Evolutionary conservation across 2,888 invertebrate species (phyloP).

Genomic region (Pardosa pseudoannulata): DNA sequence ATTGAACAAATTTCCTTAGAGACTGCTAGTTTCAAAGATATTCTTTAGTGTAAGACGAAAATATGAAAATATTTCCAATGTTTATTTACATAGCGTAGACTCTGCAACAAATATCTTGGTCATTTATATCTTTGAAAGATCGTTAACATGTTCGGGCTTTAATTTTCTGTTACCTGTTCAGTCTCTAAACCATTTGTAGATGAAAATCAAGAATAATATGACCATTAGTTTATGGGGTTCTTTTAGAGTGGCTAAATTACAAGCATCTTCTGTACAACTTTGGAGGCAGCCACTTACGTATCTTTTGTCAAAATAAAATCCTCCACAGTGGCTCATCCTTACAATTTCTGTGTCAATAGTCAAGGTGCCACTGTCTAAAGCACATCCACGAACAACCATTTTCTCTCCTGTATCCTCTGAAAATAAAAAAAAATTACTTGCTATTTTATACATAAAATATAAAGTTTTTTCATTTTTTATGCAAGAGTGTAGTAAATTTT

Average conservation of each 20-base stretch:
- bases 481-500: no score
- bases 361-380: slow-evolving; percentile 80
- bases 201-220: background rate
- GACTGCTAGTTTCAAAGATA: no score
- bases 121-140: no score
- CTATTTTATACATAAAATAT: no score
- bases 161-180: no score
- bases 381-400: slow-evolving; percentile 80
- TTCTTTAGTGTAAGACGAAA: background rate
- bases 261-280: slow-evolving; percentile 77
- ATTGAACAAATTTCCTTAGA: no score
- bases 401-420: slow-evolving; percentile 76
- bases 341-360: slow-evolving; percentile 81
- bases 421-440: slow-evolving; percentile 32
- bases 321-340: slow-evolving; percentile 80
- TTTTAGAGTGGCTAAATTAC: slow-evolving; percentile 74
- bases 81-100: background rate
- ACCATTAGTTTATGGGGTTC: background rate
- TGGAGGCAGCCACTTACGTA: slow-evolving; percentile 77
- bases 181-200: background rate
- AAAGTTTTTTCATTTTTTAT: no score
- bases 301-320: slow-evolving; percentile 78
- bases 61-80: background rate
- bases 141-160: no score
- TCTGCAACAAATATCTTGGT: no score